Base-by-base conservation (phyloP, 2,888 invertebrate genomes). In the Luperina nickerlii region DNA sequence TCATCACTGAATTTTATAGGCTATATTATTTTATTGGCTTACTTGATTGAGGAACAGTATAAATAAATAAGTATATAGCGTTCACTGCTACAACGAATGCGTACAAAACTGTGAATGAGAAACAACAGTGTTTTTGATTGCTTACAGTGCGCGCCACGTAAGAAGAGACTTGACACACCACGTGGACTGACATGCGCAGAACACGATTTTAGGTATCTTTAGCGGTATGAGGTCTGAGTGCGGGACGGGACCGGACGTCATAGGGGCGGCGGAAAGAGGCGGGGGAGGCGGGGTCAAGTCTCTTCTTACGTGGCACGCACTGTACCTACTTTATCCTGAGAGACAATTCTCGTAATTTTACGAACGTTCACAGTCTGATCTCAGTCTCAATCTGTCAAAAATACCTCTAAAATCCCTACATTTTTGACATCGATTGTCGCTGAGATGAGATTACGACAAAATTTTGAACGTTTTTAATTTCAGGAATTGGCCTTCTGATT, bases 81-180 rank as follows among this genome's bases (percentile, higher is more conserved):
- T 62, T n/a, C 38, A 6, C 9, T 5, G 45, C 11, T 60, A 38
- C 38, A 45, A 27, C 18, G 4, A 66, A 20, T 45, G 42, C n/a
- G 13, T 62, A 72, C 20, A 38, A 76, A 76, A n/a, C n/a, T 62
- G n/a, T 9, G 32, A n/a, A n/a, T 62, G 13, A 38, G 51, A 54
- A 54, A 8, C 9, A 42, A 60, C 2, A 62, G 32, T n/a, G 9
- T 51, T 45, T 62, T 15, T 18, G 1, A 42, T 66, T 60, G 11
- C 9, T 4, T 20, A n/a, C n/a, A n/a, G n/a, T n/a, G n/a, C n/a
- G n/a, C n/a, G n/a, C n/a, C n/a, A n/a, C n/a, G n/a, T n/a, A n/a
- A n/a, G n/a, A n/a, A n/a, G n/a, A n/a, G n/a, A n/a, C n/a, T n/a
- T n/a, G n/a, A n/a, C n/a, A n/a, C n/a, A n/a, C n/a, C n/a, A n/a